Evolutionary conservation across 1,140 invertebrate species (phyloP).

Genomic region (Archivesica marissinica): DNA sequence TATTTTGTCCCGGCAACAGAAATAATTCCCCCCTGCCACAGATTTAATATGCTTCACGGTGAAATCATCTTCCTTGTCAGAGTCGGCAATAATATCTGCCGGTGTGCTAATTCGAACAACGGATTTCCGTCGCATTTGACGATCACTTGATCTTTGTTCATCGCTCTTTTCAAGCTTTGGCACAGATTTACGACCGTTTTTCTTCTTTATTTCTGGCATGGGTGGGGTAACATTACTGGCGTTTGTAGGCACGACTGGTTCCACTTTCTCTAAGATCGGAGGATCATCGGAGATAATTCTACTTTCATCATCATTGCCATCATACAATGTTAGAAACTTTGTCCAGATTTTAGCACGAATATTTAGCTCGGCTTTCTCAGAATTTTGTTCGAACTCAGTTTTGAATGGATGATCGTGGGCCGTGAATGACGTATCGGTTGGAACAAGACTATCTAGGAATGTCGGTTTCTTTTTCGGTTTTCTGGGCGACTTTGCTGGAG

Average conservation of each 20-base stretch:
- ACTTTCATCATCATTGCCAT: neutral
- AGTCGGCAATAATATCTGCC: neutral
- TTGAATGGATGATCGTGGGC: constrained; percentile 35
- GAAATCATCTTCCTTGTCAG: constrained; percentile 13
- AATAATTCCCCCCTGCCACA: constrained; percentile 28
- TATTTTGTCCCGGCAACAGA: constrained; percentile 17
- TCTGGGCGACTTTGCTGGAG: neutral
- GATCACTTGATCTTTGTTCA: neutral
- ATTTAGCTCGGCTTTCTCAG: neutral
- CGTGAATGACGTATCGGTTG: neutral
- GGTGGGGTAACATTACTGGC: constrained; percentile 30
- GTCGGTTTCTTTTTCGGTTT: neutral
- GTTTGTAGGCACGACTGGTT: constrained; percentile 43
- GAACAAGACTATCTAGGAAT: constrained; percentile 43
- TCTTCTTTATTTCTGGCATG: constrained; percentile 54
- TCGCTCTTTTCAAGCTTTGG: neutral
- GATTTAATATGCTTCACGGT: constrained; percentile 22
- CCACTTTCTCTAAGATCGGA: constrained; percentile 47
- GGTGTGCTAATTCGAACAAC: neutral
- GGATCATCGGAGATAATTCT: constrained; percentile 14
- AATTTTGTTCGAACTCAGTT: constrained; percentile 12
- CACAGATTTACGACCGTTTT: constrained; percentile 5
- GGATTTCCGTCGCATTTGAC: neutral
- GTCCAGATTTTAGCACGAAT: constrained; percentile 27
- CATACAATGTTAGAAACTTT: neutral